Evolutionary conservation across 2,888 invertebrate genomes (phyloP), one percentile per base, ranked within the genome.

Genomic region (Oscheius onirici): DNA sequence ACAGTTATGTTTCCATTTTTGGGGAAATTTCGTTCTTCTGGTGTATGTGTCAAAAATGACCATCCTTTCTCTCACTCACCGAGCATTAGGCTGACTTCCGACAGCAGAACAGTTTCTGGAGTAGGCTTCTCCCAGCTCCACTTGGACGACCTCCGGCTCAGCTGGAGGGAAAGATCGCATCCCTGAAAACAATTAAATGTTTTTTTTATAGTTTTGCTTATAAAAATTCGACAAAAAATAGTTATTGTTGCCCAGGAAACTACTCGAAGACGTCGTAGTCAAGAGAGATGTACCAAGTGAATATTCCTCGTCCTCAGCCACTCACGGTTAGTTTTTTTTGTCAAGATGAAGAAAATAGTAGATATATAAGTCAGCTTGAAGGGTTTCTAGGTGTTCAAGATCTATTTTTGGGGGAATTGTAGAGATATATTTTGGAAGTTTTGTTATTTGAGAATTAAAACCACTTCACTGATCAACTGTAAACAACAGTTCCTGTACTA

Each of bases 81-180:
- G 66, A 17, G 86, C 84, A 61, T 72, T 73, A 34, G 85, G 86
- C 52, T 77, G 83, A 51, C 87, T 87, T 15, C 78, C 81, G 40
- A 88, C 85, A 15, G 87, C 84, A 8, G 80, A 76, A 74, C 87
- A 87, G 57, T 84, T 80, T 13, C 85, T 73, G n/a, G 74, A 72
- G 75, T 84, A 87, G 20, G 87, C 80, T 73, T 84, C 83, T 15
- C 87, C 87, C 22, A 87, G 73, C 55, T 85, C 84, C n/a, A 87
- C 83, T 28, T 78, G 73, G 15, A 83, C 79, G 2, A 81, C 76
- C 69, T 83, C 83, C 13, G 83, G 81, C 43, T 82, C 82, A 10
- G 69, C 73, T 13, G 80, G 52, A 11, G 75, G 58, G 69, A 85
- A 84, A 58, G 81, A 79, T 26, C 79, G 78, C 55, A 85, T 85